Conservation (phyloP, 1,140 invertebrate species). For the Platyscapa corneri region DNA sequence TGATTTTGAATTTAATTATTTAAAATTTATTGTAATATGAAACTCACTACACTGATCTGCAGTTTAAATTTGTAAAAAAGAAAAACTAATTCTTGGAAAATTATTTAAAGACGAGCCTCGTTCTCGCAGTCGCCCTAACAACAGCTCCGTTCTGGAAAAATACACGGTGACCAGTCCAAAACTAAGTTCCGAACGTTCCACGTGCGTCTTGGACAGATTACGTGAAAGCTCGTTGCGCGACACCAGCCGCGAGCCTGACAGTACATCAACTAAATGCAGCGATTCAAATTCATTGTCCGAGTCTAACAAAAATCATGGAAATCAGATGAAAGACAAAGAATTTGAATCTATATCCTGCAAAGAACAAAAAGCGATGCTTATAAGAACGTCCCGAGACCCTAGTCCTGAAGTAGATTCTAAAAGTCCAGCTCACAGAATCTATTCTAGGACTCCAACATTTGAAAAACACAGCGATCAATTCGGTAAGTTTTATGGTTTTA, state of each 20-base stretch:
- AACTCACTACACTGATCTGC: neutral
- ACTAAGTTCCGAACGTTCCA: slow-evolving; percentile 60
- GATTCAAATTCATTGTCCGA: slow-evolving; percentile 59
- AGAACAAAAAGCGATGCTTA: slow-evolving; percentile 59
- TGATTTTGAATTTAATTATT: too few relatives aligned
- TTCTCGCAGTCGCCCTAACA: slow-evolving; percentile 63
- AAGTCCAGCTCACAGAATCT: slow-evolving; percentile 61
- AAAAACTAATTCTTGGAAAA: slow-evolving; percentile 61
- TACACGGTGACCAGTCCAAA: slow-evolving; percentile 64
- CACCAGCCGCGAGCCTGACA: slow-evolving; percentile 66
- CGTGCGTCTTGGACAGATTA: slow-evolving; percentile 68
- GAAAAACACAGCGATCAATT: slow-evolving; percentile 55
- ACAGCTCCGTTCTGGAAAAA: slow-evolving; percentile 66
- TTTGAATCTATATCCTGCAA: slow-evolving; percentile 56
- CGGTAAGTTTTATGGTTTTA: slow-evolving; percentile 56
- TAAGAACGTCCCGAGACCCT: slow-evolving; percentile 65
- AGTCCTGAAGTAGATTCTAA: slow-evolving; percentile 67
- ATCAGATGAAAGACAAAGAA: slow-evolving; percentile 64
- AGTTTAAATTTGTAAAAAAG: slow-evolving; percentile 66
- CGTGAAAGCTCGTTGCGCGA: slow-evolving; percentile 64
- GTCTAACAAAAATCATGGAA: slow-evolving; percentile 60
- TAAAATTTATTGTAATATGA: too few relatives aligned
- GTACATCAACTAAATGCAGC: slow-evolving; percentile 60
- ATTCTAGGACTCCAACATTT: slow-evolving; percentile 62
- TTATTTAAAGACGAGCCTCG: slow-evolving; percentile 64